Percentiles rank a stretch among this genome's conserved stretches.
These are phyloP conservation scores for Chrysolina haemoptera DNA, from an alignment of 2,888 invertebrate genomes.

Conservation along the genomic window DNA sequence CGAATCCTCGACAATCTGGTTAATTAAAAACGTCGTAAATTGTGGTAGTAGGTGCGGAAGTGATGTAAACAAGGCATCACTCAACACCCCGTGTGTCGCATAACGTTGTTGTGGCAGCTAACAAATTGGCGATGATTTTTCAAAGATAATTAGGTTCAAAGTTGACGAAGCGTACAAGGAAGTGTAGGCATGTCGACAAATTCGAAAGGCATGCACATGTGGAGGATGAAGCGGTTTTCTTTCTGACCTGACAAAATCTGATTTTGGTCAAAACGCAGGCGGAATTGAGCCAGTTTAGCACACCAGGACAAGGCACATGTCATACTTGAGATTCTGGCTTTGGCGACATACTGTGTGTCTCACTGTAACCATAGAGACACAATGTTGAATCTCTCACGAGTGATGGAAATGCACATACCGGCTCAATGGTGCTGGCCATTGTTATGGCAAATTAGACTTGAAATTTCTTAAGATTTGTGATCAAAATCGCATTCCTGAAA, in stretches of 20 bases:
- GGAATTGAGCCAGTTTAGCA: neutral
- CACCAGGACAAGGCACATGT: neutral
- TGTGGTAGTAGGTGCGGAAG: slow-evolving; percentile 50
- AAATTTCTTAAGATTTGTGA: no score
- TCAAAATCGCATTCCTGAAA: no score
- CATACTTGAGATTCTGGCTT: no score
- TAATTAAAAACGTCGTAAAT: slow-evolving; percentile 52
- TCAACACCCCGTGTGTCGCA: slow-evolving; percentile 52
- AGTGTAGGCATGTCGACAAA: slow-evolving; percentile 19
- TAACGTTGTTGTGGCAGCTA: slow-evolving; percentile 53
- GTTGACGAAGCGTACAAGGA: slow-evolving; percentile 60
- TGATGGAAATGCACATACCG: no score
- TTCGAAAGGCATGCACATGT: neutral
- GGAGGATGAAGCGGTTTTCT: neutral
- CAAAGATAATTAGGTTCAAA: slow-evolving; percentile 62
- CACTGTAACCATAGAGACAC: no score
- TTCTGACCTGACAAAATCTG: neutral
- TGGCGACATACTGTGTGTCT: no score
- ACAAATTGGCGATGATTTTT: slow-evolving; percentile 65
- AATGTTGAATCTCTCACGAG: no score
- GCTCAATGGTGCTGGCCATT: no score
- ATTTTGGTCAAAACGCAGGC: neutral
- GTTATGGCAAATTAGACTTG: no score
- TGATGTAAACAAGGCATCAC: slow-evolving; percentile 55
- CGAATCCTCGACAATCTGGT: slow-evolving; percentile 44